A percentile compares a stretch with the other conserved stretches of the same genome.
Conservation (phyloP, 2,797 vertebrate species). For the Neosalanx taihuensis region DNA sequence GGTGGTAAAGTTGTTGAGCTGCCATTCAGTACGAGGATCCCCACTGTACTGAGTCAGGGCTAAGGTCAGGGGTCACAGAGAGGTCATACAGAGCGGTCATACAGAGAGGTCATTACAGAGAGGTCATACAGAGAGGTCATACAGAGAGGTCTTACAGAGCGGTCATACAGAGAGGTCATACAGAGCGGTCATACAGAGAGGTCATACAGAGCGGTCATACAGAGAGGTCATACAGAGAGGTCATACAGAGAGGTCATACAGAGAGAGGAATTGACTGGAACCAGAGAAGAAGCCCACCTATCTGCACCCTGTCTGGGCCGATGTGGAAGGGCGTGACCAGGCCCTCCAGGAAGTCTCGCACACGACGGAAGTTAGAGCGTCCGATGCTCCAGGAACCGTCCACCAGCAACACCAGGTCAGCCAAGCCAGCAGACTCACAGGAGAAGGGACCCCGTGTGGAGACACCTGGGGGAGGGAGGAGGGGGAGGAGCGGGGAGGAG, state of each 20-base stretch:
- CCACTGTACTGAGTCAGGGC: conserved; percentile 94
- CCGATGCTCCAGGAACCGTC: conserved; percentile 97
- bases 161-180: too few relatives aligned
- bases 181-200: too few relatives aligned
- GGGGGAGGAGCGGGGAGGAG: too few relatives aligned
- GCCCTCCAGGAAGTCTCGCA: conserved; percentile 87
- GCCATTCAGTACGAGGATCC: conserved; percentile 91
- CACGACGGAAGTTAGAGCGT: conserved; percentile 86
- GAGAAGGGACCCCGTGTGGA: conserved; percentile 71
- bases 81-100: too few relatives aligned
- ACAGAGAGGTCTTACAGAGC: too few relatives aligned
- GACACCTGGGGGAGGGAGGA: conserved; percentile 34
- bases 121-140: too few relatives aligned
- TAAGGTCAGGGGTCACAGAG: conserved; percentile 41
- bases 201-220: too few relatives aligned
- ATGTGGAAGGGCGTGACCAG: conserved; percentile 84
- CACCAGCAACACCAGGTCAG: conserved; percentile 84
- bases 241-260: conserved; percentile 70
- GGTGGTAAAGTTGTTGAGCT: conserved; percentile 79
- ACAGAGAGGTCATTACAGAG: too few relatives aligned
- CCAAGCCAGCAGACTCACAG: conserved; percentile 70
- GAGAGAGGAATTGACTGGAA: conserved; percentile 72
- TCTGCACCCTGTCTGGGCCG: conserved; percentile 78
- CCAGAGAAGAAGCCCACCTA: conserved; percentile 73
- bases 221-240: too few relatives aligned